These are phyloP conservation scores for Thalassarche chlororhynchos DNA, from an alignment of 2,113 vertebrate species.

Conservation along the genomic window DNA sequence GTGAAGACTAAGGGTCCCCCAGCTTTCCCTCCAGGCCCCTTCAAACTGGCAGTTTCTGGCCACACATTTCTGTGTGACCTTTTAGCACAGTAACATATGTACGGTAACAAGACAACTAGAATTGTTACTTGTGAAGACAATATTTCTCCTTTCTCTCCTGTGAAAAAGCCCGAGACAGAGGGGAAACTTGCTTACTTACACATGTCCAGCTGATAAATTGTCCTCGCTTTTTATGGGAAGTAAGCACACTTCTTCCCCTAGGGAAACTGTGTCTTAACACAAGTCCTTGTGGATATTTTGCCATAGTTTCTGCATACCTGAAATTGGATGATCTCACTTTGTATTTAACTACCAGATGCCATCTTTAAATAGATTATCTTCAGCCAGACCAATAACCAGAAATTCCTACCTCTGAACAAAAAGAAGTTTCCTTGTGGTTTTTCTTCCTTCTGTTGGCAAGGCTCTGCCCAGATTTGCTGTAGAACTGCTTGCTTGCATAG, in stretches of 20 bases:
- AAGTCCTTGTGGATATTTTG: background rate
- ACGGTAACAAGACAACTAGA: background rate
- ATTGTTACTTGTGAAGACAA: background rate
- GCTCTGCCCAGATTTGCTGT: background rate
- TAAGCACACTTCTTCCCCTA: background rate
- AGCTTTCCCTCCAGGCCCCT: background rate
- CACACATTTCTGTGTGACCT: background rate
- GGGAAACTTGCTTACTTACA: background rate
- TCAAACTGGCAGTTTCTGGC: background rate
- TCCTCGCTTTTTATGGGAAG: background rate
- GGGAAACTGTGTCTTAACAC: background rate
- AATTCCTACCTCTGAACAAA: background rate
- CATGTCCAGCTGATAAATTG: background rate
- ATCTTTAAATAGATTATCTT: background rate
- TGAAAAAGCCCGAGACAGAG: background rate
- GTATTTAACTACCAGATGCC: background rate
- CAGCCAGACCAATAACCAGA: background rate
- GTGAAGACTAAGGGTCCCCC: background rate
- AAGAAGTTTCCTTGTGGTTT: background rate
- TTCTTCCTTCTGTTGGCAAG: background rate
- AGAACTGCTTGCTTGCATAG: background rate
- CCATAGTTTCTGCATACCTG: background rate
- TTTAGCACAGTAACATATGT: background rate
- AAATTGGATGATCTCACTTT: background rate
- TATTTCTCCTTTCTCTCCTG: background rate